Conservation (phyloP, 2,113 vertebrate genomes). For the Mesocricetus auratus region DNA sequence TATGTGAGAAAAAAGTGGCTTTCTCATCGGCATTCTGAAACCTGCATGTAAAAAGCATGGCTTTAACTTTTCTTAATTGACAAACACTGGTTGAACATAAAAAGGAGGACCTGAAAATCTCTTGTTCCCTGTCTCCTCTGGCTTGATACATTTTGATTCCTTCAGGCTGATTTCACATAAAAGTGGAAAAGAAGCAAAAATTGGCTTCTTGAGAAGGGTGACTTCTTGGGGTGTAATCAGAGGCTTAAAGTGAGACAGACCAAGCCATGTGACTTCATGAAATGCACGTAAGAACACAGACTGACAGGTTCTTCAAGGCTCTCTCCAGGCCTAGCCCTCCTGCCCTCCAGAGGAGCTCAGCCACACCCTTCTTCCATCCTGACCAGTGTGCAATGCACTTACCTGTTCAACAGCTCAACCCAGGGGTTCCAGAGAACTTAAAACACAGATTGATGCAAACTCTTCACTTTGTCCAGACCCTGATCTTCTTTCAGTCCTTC, state of each 20-base stretch:
- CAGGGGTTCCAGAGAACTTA: neutral
- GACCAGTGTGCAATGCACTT: neutral
- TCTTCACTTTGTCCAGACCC: neutral
- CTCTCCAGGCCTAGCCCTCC: neutral
- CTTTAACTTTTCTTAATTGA: slow-evolving; percentile 35
- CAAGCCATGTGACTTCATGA: neutral
- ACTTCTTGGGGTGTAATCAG: neutral
- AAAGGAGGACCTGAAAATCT: slow-evolving; percentile 8
- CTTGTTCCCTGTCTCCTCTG: neutral
- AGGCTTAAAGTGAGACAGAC: neutral
- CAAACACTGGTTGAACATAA: neutral
- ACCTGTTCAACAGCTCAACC: neutral
- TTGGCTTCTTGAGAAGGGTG: neutral
- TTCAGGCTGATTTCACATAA: slow-evolving; percentile 14
- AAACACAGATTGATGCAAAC: neutral
- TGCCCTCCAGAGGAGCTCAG: neutral
- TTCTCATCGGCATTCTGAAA: slow-evolving; percentile 12
- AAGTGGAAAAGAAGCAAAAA: slow-evolving; percentile 35
- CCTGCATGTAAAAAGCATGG: neutral
- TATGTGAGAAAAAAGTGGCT: neutral
- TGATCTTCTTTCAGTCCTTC: neutral
- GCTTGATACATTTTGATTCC: slow-evolving; percentile 25
- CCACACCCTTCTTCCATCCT: neutral
- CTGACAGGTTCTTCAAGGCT: neutral
- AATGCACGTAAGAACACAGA: neutral